phyloP scores from a whole-genome alignment of 2,113 vertebrate genomes.

The Recurvirostra avosetta region DNA sequence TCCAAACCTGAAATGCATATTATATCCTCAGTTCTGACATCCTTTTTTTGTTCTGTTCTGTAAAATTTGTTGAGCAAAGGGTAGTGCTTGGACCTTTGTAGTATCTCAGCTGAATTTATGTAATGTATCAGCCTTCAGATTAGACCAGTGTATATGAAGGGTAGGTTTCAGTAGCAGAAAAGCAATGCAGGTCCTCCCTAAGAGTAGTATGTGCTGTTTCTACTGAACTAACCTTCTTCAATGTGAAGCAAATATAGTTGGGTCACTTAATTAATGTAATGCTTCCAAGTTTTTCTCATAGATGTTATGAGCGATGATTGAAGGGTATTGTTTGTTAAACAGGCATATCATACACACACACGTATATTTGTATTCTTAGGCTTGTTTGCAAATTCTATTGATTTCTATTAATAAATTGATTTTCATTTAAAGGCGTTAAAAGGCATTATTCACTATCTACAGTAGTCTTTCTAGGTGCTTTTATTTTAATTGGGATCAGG shows the following conservation, averaged over 20 bases:
- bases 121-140: neutral
- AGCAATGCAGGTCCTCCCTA: neutral
- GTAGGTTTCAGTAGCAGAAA: neutral
- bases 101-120: neutral
- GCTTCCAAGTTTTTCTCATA: neutral
- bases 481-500: neutral
- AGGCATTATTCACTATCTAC: neutral
- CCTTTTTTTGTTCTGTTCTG: neutral
- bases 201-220: neutral
- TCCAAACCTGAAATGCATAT: neutral
- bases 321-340: neutral
- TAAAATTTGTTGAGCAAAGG: neutral
- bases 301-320: neutral
- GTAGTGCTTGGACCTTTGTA: neutral
- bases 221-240: neutral
- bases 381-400: neutral
- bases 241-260: fast-evolving
- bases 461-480: neutral
- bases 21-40: neutral
- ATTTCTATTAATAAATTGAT: neutral
- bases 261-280: neutral
- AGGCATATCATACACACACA: too few species aligned
- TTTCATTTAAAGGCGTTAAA: neutral
- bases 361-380: neutral
- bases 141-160: neutral